phyloP scores from a whole-genome alignment of 2,113 vertebrate species.

The Apodemus sylvaticus region DNA sequence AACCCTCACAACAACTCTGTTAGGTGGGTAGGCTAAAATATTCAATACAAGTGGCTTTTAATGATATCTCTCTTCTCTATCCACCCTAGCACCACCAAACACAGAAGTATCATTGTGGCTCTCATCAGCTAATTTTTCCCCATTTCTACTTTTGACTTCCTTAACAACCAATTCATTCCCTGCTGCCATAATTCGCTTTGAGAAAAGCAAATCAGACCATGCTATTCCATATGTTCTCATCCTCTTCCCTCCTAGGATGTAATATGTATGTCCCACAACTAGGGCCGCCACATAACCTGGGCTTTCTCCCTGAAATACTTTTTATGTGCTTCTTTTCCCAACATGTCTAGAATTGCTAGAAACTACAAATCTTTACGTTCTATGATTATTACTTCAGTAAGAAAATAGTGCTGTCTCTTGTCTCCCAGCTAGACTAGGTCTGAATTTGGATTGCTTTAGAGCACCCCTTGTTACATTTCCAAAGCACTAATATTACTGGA shows the following conservation, averaged over 20 bases:
- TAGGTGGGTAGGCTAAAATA: not conserved
- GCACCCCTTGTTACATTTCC: not conserved
- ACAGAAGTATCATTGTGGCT: not conserved
- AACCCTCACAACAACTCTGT: not conserved
- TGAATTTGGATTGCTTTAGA: slow-evolving; percentile 12
- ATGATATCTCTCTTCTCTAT: not conserved
- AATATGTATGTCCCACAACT: not conserved
- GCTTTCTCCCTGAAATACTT: not conserved
- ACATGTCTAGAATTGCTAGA: not conserved
- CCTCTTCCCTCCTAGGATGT: not conserved
- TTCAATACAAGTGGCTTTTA: not conserved
- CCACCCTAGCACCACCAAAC: not conserved
- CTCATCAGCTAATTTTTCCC: not conserved
- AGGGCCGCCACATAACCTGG: not conserved
- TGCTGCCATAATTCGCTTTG: slow-evolving; percentile 16
- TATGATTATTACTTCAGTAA: not conserved
- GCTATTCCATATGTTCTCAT: not conserved
- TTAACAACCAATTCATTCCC: slow-evolving; percentile 37
- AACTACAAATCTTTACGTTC: not conserved
- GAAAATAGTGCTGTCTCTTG: not conserved
- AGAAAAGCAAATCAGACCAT: slow-evolving; percentile 6
- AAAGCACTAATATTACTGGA: not conserved
- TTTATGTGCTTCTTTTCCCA: not conserved
- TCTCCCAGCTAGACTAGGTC: not conserved
- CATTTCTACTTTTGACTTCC: slow-evolving; percentile 39